These are phyloP conservation scores for Oreochromis spilurus DNA, from an alignment of 2,113 vertebrate genomes.

Conservation along the genomic window DNA sequence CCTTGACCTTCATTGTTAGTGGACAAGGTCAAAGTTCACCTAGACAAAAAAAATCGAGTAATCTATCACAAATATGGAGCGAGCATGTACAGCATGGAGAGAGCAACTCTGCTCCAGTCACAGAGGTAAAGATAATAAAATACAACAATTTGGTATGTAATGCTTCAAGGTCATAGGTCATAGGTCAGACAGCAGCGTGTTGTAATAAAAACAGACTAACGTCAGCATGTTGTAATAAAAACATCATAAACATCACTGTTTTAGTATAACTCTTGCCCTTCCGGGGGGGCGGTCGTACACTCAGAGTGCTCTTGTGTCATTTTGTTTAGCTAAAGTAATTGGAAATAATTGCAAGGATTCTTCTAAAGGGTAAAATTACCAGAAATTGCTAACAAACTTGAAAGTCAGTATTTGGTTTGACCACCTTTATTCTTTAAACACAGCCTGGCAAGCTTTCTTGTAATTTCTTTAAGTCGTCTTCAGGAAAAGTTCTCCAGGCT, in stretches of 20 bases:
- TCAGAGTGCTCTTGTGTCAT: not conserved
- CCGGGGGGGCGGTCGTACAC: not conserved
- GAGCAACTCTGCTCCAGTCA: not conserved
- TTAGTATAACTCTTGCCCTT: not conserved
- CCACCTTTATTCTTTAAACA: not conserved
- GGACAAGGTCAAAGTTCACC: not conserved
- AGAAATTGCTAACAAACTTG: not conserved
- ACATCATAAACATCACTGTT: not conserved
- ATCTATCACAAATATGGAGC: not conserved
- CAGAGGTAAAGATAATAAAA: not conserved
- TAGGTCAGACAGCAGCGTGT: not conserved
- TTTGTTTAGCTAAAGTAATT: not conserved
- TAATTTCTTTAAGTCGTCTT: not conserved
- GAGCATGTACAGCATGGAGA: not conserved
- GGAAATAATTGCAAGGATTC: not conserved
- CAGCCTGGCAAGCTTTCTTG: not conserved
- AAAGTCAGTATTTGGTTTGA: not conserved
- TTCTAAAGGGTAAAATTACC: not conserved
- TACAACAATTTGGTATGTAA: not conserved
- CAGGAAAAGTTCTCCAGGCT: not conserved
- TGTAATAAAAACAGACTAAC: not conserved
- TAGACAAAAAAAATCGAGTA: not conserved
- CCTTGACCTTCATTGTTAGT: not conserved
- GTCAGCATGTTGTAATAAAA: not conserved
- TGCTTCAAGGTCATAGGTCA: not conserved